Evolutionary conservation across 2,113 vertebrate genomes (phyloP).

Genomic region (Parus major): DNA sequence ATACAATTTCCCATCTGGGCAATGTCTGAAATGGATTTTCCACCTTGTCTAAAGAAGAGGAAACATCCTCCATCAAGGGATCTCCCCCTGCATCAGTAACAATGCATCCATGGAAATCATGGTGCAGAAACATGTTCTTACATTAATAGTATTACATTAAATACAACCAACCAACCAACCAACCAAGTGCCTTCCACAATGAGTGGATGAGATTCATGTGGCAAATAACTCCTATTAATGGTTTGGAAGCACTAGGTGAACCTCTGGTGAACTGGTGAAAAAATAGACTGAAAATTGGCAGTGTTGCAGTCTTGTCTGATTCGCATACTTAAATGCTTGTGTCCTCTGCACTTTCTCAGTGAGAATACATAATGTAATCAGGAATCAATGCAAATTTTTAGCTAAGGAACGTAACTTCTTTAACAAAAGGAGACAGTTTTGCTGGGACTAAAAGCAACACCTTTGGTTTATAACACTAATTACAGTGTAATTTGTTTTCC

Average conservation of each 20-base stretch:
- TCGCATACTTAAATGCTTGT: not conserved
- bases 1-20: not conserved
- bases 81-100: not conserved
- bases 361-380: conserved; percentile 38
- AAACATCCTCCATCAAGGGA: fast-evolving
- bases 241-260: not conserved
- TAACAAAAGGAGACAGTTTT: not conserved
- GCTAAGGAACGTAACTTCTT: not conserved
- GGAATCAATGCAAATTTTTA: conserved; percentile 25
- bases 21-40: not conserved
- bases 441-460: not conserved
- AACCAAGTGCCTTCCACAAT: not conserved
- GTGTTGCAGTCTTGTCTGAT: not conserved
- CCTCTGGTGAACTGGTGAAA: not conserved
- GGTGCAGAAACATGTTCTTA: not conserved
- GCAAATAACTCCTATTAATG: not conserved
- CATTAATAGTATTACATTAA: not conserved
- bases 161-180: not conserved
- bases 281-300: conserved; percentile 14
- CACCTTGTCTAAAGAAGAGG: not conserved
- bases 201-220: not conserved
- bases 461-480: not conserved
- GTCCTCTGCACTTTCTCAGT: conserved; percentile 8
- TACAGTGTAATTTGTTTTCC: not conserved
- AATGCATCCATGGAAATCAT: not conserved